phyloP scores from a whole-genome alignment of 2,797 vertebrate genomes.

The Harpagifer antarcticus region DNA sequence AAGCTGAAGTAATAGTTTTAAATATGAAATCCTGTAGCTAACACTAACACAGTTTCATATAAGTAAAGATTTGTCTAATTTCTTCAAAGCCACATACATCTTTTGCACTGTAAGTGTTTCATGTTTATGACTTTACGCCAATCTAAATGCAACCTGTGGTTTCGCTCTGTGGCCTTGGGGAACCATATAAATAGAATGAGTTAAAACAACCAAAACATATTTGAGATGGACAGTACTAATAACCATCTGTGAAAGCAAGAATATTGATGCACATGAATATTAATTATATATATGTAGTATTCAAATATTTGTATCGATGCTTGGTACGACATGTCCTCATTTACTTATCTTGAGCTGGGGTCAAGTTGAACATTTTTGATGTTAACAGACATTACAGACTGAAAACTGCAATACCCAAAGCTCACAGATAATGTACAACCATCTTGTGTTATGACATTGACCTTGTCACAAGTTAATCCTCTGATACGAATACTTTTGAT shows the following conservation, averaged over 20 bases:
- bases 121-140: no score
- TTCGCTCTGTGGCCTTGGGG: no score
- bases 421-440: neutral
- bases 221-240: neutral
- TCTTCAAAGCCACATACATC: no score
- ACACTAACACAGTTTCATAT: neutral
- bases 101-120: no score
- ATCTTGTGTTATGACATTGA: neutral
- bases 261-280: neutral
- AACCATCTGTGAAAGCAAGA: neutral
- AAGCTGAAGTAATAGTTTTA: neutral
- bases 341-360: neutral
- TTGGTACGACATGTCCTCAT: neutral
- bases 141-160: no score
- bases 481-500: neutral
- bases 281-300: neutral
- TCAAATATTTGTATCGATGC: neutral
- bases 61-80: neutral
- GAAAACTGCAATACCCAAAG: neutral
- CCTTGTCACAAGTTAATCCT: neutral
- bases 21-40: conserved; percentile 1
- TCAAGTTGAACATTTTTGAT: neutral
- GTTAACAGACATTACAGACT: neutral
- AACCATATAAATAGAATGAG: neutral
- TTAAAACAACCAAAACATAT: neutral